Evolutionary conservation across 2,113 vertebrate genomes (phyloP).

Genomic region (Choloepus hoffmanni): DNA sequence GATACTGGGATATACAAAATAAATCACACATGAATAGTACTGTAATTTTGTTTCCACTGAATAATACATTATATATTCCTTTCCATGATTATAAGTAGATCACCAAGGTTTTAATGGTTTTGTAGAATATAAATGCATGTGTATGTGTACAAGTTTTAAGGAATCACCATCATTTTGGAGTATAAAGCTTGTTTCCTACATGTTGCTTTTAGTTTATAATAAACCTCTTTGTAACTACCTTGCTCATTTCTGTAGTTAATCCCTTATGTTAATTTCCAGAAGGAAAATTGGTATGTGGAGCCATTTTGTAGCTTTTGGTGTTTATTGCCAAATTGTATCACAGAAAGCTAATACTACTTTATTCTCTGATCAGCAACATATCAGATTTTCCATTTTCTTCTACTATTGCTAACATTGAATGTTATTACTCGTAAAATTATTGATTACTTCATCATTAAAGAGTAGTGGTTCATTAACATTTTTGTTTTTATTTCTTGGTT

Average conservation of each 20-base stretch:
- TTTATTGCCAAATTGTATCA: slow-evolving; percentile 17
- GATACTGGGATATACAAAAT: background rate
- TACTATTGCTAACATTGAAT: background rate
- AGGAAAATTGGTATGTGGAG: background rate
- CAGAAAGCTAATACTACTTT: background rate
- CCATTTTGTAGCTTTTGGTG: background rate
- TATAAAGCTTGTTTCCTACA: background rate
- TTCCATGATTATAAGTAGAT: background rate
- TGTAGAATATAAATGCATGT: background rate
- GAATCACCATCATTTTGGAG: background rate
- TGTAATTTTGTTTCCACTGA: background rate
- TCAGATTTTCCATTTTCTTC: slow-evolving; percentile 35
- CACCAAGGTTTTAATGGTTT: background rate
- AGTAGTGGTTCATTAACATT: slow-evolving; percentile 16
- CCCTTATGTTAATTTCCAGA: slow-evolving; percentile 17
- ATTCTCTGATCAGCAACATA: background rate
- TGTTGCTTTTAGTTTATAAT: background rate
- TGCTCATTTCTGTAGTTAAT: slow-evolving; percentile 33
- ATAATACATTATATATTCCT: background rate
- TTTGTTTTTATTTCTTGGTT: slow-evolving; percentile 51
- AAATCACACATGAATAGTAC: background rate
- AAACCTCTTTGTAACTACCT: background rate
- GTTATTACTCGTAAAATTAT: slow-evolving; percentile 38
- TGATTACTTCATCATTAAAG: slow-evolving; percentile 37
- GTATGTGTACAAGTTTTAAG: background rate